phyloP scores from a whole-genome alignment of 1,140 invertebrate genomes.

The Forficula auricularia region DNA sequence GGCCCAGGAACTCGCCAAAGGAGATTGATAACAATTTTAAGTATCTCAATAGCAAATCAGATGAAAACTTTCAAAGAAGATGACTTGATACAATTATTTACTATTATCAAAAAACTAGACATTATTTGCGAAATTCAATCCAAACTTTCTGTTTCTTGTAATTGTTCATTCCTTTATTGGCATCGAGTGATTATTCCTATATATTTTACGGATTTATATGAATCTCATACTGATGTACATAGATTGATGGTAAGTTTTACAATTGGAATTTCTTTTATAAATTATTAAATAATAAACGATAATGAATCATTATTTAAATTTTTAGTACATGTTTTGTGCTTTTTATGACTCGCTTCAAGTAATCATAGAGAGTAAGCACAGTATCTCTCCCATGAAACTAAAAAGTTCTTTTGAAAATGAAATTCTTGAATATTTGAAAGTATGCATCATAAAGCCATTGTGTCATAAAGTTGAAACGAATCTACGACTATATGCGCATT shows the following conservation, averaged over 20 bases:
- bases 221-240: conserved; percentile 38
- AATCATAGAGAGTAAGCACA: conserved; percentile 24
- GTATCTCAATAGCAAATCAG: conserved; percentile 44
- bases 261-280: not conserved
- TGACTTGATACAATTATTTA: conserved; percentile 30
- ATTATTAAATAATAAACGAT: not conserved
- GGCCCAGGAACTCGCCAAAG: conserved; percentile 47
- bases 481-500: conserved; percentile 73
- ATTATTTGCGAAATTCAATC: conserved; percentile 38
- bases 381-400: conserved; percentile 22
- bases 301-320: conserved; percentile 8
- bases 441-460: conserved; percentile 44
- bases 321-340: conserved; percentile 46
- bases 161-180: conserved; percentile 67
- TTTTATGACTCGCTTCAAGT: conserved; percentile 37
- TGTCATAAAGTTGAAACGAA: conserved; percentile 81
- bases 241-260: conserved; percentile 34
- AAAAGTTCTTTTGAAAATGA: conserved; percentile 24
- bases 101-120: conserved; percentile 42
- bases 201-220: conserved; percentile 54
- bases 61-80: conserved; percentile 33
- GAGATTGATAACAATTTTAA: conserved; percentile 42
- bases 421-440: conserved; percentile 12
- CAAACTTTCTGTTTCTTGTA: conserved; percentile 39
- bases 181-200: conserved; percentile 57